Conservation (phyloP, 2,888 invertebrate species). For the Thera obeliscata region DNA sequence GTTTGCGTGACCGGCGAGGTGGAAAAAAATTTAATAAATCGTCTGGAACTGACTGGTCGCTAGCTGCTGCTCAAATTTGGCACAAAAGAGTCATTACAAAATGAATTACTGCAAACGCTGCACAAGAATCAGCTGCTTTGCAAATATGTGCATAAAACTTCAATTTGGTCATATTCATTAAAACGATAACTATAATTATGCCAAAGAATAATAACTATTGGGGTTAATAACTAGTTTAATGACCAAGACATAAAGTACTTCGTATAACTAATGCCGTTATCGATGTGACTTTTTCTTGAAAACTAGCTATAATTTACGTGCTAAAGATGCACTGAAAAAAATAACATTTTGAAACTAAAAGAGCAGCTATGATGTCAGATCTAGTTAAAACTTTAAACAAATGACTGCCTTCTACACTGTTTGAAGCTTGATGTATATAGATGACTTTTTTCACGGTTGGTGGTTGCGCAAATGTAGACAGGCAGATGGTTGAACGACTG, state of each 20-base stretch:
- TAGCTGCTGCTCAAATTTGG: constrained; percentile 23
- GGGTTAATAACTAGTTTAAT: not conserved
- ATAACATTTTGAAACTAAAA: not conserved
- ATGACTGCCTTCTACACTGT: constrained; percentile 49
- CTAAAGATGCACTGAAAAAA: not conserved
- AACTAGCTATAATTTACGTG: no score
- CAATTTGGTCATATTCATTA: constrained; percentile 8
- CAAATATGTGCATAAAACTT: constrained; percentile 7
- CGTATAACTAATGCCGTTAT: no score
- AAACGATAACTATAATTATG: not conserved
- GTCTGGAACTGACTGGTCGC: constrained; percentile 34
- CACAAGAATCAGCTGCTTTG: constrained; percentile 8
- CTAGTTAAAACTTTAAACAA: constrained; percentile 46
- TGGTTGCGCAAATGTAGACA: constrained; percentile 53
- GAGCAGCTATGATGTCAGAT: constrained; percentile 23
- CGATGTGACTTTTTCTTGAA: no score
- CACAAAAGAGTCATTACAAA: constrained; percentile 26
- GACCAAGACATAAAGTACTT: not conserved
- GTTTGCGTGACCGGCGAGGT: constrained; percentile 45
- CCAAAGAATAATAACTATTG: no score
- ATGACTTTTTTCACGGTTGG: constrained; percentile 60
- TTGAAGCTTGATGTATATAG: constrained; percentile 54
- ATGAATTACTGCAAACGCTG: constrained; percentile 22
- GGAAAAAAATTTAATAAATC: constrained; percentile 42
- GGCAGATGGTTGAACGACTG: constrained; percentile 50